A percentile compares a stretch with the other conserved stretches of the same genome.
Evolutionary conservation across 2,113 vertebrate species (phyloP).

Genomic region (Lates calcarifer): DNA sequence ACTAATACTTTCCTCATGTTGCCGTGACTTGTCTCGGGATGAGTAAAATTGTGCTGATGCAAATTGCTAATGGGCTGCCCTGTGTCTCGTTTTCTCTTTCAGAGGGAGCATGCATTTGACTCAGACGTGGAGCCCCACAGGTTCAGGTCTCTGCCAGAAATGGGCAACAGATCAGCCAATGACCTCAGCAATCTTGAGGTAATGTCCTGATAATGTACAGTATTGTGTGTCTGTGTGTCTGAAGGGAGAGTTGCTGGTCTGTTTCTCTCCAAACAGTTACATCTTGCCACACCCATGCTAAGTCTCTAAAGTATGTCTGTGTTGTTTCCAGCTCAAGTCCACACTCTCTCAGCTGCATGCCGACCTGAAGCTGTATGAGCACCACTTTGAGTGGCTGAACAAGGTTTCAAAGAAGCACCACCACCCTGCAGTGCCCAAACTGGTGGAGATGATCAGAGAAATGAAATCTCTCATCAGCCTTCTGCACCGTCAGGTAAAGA

Average conservation of each 20-base stretch:
- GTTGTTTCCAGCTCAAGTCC: conserved; percentile 80
- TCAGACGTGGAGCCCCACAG: conserved; percentile 83
- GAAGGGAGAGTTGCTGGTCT: conserved; percentile 10
- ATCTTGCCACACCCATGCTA: conserved; percentile 67
- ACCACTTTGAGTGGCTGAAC: conserved; percentile 87
- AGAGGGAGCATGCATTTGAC: conserved; percentile 83
- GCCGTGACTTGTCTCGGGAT: conserved; percentile 69
- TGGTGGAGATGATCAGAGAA: conserved; percentile 82
- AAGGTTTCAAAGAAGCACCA: conserved; percentile 83
- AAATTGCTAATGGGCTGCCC: conserved; percentile 63
- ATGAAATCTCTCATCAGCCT: conserved; percentile 81
- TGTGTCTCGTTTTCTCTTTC: conserved; percentile 76
- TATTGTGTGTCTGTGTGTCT: conserved; percentile 1
- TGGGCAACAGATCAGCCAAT: conserved; percentile 84
- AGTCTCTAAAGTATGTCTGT: conserved; percentile 64
- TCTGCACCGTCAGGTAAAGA: conserved; percentile 83
- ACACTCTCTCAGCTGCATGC: conserved; percentile 86
- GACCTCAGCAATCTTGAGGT: conserved; percentile 86
- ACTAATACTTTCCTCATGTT: conserved; percentile 75
- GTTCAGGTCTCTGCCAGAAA: conserved; percentile 86
- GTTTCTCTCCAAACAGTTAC: conserved; percentile 48
- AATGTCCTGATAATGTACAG: conserved; percentile 66
- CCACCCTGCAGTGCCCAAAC: conserved; percentile 78
- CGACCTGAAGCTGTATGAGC: conserved; percentile 85
- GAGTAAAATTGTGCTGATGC: conserved; percentile 62